Percentiles rank a stretch among this genome's conserved stretches.
Conservation (phyloP, 2,888 invertebrate species). For the Thyatira batis region DNA sequence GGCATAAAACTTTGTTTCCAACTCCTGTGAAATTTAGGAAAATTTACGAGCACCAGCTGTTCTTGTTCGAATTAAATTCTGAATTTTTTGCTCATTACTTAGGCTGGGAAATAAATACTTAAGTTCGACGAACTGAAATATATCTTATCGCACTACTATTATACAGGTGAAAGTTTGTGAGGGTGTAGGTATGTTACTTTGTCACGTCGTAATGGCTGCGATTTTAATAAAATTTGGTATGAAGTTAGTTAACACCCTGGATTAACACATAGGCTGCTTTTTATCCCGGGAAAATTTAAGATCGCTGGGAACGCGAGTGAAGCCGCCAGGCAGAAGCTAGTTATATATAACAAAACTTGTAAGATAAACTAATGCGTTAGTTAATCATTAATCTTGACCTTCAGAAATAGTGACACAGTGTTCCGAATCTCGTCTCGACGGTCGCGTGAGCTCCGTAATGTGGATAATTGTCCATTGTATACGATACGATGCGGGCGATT, state of each 20-base stretch:
- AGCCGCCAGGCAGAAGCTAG: too few species aligned
- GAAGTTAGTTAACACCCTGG: too few species aligned
- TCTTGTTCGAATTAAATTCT: background rate
- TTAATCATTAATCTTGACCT: slow-evolving; percentile 57
- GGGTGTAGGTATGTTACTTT: too few species aligned
- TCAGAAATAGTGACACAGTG: slow-evolving; percentile 53
- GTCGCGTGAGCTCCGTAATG: slow-evolving; percentile 43
- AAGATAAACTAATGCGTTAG: too few species aligned
- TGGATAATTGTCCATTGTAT: slow-evolving; percentile 47
- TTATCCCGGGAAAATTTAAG: too few species aligned
- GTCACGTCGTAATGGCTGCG: too few species aligned
- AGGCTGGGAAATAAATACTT: background rate
- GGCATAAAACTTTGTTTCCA: background rate
- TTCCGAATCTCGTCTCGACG: slow-evolving; percentile 40
- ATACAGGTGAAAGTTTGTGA: too few species aligned
- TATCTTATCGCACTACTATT: too few species aligned
- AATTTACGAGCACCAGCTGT: background rate
- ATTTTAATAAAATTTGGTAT: too few species aligned
- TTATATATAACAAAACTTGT: too few species aligned
- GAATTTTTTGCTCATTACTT: background rate
- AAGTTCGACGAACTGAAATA: background rate
- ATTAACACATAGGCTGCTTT: too few species aligned
- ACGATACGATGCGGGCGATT: slow-evolving; percentile 49
- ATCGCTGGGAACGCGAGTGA: too few species aligned
- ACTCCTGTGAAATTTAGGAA: background rate